A percentile compares a stretch with the other conserved stretches of the same genome.
Evolutionary conservation across 2,113 vertebrate genomes (phyloP).

Genomic region (Seriola aureovittata): DNA sequence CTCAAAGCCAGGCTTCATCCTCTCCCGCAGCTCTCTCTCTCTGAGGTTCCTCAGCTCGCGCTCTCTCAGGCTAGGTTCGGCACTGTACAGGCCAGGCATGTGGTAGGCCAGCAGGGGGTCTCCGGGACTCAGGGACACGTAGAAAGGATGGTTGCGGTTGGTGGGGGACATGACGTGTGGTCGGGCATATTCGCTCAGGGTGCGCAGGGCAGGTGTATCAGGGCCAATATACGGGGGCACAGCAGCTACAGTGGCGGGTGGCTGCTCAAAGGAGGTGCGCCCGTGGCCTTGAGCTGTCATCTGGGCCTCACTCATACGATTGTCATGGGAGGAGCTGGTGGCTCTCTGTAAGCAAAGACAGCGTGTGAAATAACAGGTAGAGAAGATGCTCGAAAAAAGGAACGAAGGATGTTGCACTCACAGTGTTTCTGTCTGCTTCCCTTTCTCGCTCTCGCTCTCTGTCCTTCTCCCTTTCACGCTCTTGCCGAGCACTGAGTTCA

Average conservation of each 20-base stretch:
- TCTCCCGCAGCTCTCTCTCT: conserved; percentile 94
- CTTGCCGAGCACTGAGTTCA: conserved; percentile 93
- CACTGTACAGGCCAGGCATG: conserved; percentile 94
- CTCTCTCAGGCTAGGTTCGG: conserved; percentile 93
- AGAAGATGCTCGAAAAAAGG: background rate
- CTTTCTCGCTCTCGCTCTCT: conserved; percentile 93
- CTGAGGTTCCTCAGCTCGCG: conserved; percentile 94
- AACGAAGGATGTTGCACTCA: conserved; percentile 76
- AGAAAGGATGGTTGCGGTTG: conserved; percentile 97
- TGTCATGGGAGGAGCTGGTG: conserved; percentile 93
- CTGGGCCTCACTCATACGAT: conserved; percentile 90
- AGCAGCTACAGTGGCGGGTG: conserved; percentile 93
- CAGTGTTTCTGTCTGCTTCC: conserved; percentile 90
- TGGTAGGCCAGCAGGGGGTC: conserved; percentile 96
- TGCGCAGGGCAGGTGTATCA: conserved; percentile 95
- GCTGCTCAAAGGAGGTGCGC: conserved; percentile 92
- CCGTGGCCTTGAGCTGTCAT: conserved; percentile 88
- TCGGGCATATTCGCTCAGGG: conserved; percentile 97
- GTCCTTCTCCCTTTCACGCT: conserved; percentile 93
- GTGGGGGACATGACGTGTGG: conserved; percentile 98
- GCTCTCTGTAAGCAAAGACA: conserved; percentile 84
- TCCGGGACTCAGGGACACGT: conserved; percentile 92
- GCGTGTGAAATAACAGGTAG: background rate
- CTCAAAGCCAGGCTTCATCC: conserved; percentile 99
- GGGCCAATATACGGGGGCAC: conserved; percentile 97